A percentile compares a stretch with the other conserved stretches of the same genome.
phyloP scores from a whole-genome alignment of 2,797 vertebrate genomes.

The Chelidonichthys spinosus region DNA sequence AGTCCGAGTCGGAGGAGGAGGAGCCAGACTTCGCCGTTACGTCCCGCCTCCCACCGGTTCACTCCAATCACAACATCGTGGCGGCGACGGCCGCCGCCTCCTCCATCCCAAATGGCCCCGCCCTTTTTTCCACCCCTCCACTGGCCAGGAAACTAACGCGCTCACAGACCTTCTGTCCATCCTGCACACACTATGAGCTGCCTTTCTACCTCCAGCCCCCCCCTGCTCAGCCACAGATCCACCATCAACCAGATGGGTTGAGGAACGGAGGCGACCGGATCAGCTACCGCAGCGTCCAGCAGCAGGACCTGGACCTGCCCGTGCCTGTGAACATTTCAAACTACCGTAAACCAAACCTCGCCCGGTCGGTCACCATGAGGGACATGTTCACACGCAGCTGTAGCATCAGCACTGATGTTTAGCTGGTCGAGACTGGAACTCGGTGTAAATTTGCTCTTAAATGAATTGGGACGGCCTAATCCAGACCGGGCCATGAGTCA shows the following conservation, averaged over 20 bases:
- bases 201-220: slow-evolving; percentile 95
- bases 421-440: slow-evolving; percentile 56
- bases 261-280: slow-evolving; percentile 92
- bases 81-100: slow-evolving; percentile 89
- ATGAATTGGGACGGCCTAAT: slow-evolving; percentile 18
- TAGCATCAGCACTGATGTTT: slow-evolving; percentile 98
- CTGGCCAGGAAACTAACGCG: slow-evolving; percentile 86
- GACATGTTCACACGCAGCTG: slow-evolving; percentile 96
- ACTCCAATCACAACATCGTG: slow-evolving; percentile 93
- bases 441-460: neutral
- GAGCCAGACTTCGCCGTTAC: slow-evolving; percentile 97
- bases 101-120: slow-evolving; percentile 90
- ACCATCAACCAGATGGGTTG: slow-evolving; percentile 86
- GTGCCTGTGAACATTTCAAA: slow-evolving; percentile 81
- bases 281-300: slow-evolving; percentile 89
- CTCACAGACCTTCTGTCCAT: slow-evolving; percentile 89
- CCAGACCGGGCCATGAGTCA: slow-evolving; percentile 33
- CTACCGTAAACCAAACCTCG: slow-evolving; percentile 92
- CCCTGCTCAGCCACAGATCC: slow-evolving; percentile 68
- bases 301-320: slow-evolving; percentile 90
- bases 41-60: slow-evolving; percentile 91
- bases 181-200: slow-evolving; percentile 90
- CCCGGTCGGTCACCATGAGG: slow-evolving; percentile 94
- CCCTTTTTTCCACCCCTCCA: slow-evolving; percentile 87
- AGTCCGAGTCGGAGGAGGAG: slow-evolving; percentile 96